Evolutionary conservation across 2,888 invertebrate species (phyloP).

Genomic region (Pantelozetes paolii): DNA sequence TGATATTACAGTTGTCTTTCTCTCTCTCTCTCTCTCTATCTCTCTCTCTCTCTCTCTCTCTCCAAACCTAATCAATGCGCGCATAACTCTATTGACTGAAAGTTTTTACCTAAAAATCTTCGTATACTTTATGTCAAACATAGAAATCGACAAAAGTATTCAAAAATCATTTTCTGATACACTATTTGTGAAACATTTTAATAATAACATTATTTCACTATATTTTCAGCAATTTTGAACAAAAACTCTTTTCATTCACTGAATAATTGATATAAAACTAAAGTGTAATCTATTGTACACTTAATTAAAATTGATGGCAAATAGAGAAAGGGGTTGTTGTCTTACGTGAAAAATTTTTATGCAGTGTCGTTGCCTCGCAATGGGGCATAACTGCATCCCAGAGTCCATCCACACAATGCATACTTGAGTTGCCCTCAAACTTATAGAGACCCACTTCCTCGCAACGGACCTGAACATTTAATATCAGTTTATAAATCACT

Average conservation of each 20-base stretch:
- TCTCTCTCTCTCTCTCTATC: too few species aligned
- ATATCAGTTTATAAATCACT: background rate
- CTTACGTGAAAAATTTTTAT: constrained; percentile 80
- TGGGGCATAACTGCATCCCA: constrained; percentile 74
- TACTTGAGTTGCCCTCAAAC: constrained; percentile 69
- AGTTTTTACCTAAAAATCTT: background rate
- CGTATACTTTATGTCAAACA: background rate
- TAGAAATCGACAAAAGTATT: background rate
- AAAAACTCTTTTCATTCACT: background rate
- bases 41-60: background rate
- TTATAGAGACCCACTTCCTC: constrained; percentile 77
- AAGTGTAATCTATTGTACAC: background rate
- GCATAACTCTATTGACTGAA: constrained; percentile 19
- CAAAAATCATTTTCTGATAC: background rate
- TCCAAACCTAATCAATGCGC: constrained; percentile 5
- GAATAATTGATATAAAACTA: background rate
- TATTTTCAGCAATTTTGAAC: background rate
- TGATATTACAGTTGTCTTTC: too few species aligned
- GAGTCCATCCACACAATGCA: constrained; percentile 73
- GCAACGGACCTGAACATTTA: constrained; percentile 62
- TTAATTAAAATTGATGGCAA: background rate
- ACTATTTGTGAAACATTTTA: background rate
- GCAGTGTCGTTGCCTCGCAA: constrained; percentile 76
- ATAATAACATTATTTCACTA: background rate
- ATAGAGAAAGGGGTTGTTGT: constrained; percentile 50